Evolutionary conservation across 2,113 vertebrate species (phyloP).

Genomic region (Mastomys coucha): DNA sequence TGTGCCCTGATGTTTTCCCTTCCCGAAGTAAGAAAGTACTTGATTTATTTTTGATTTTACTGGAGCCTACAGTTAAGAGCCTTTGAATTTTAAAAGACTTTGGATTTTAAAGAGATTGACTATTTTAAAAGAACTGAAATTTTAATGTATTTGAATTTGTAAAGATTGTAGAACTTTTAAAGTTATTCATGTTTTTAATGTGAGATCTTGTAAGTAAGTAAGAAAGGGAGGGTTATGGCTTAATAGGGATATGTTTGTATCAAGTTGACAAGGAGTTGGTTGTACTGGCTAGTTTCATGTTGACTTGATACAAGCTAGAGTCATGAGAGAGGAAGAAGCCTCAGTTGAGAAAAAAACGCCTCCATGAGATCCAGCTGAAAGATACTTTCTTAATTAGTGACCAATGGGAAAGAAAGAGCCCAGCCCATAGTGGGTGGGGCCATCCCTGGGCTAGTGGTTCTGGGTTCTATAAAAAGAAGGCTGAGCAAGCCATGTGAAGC

Average conservation of each 20-base stretch:
- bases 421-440: too few species aligned
- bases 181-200: background rate
- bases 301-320: background rate
- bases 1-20: background rate
- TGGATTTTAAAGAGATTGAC: background rate
- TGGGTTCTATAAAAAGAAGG: too few species aligned
- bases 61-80: background rate
- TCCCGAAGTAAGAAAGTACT: background rate
- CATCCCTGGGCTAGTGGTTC: background rate
- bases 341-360: background rate
- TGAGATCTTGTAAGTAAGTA: background rate
- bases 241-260: background rate
- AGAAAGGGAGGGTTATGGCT: background rate
- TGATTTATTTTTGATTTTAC: background rate
- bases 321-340: background rate
- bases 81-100: background rate
- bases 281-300: background rate
- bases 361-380: background rate
- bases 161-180: background rate
- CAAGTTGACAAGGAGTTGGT: background rate
- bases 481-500: too few species aligned
- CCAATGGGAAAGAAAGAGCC: background rate
- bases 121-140: background rate
- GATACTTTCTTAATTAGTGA: background rate
- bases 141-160: background rate